phyloP scores from a whole-genome alignment of 2,888 invertebrate genomes.

The Schrankia costaestrigalis region DNA sequence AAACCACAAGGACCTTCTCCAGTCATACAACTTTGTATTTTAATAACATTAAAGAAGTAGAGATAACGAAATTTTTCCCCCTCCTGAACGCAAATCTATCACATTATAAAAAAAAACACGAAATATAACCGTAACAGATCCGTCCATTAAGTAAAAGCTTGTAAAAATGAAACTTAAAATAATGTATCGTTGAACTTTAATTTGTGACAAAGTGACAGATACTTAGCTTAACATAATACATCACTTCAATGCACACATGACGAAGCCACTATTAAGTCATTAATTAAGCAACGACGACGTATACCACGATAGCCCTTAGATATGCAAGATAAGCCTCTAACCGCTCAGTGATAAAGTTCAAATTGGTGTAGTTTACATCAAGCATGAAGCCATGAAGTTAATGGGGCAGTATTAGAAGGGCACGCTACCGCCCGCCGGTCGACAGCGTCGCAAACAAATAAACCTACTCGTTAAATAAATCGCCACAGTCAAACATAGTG shows the following conservation, averaged over 20 bases:
- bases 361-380: conserved; percentile 47
- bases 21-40: too few species aligned
- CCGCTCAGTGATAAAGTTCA: conserved; percentile 48
- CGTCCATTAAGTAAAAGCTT: too few species aligned
- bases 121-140: too few species aligned
- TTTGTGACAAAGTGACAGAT: conserved; percentile 31
- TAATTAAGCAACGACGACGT: conserved; percentile 52
- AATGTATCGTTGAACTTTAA: too few species aligned
- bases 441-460: conserved; percentile 61
- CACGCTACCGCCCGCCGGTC: conserved; percentile 40
- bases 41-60: too few species aligned
- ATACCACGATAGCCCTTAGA: conserved; percentile 30
- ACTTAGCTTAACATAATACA: conserved; percentile 42
- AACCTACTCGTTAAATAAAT: conserved; percentile 71
- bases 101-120: too few species aligned
- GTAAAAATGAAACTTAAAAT: too few species aligned
- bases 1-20: too few species aligned
- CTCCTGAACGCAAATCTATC: too few species aligned
- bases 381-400: conserved; percentile 51
- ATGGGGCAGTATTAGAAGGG: conserved; percentile 61
- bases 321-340: conserved; percentile 37
- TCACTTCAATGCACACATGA: conserved; percentile 47
- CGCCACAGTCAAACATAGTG: conserved; percentile 63
- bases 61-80: too few species aligned
- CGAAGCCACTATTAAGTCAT: conserved; percentile 62